Evolutionary conservation across 2,888 invertebrate genomes (phyloP).

Genomic region (Caenorhabditis sp.): DNA sequence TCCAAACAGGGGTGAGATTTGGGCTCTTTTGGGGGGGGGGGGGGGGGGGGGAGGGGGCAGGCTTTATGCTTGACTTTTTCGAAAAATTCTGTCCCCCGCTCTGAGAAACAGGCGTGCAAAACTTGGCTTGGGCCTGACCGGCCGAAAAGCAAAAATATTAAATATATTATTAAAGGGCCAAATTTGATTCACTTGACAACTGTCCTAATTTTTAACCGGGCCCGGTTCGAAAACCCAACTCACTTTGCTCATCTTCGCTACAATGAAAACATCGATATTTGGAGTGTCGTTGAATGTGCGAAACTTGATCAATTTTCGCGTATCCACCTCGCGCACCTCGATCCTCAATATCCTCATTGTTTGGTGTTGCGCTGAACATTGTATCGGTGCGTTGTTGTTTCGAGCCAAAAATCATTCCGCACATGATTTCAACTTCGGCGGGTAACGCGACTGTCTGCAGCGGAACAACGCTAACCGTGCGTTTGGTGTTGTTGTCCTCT

Average conservation of each 20-base stretch:
- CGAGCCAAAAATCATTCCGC: slow-evolving; percentile 28
- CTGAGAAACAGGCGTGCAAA: too few relatives aligned
- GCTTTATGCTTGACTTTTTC: too few relatives aligned
- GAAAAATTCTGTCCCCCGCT: too few relatives aligned
- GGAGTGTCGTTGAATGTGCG: slow-evolving; percentile 37
- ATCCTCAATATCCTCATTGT: slow-evolving; percentile 4
- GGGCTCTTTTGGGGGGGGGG: too few relatives aligned
- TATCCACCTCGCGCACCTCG: slow-evolving; percentile 49
- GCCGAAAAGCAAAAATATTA: too few relatives aligned
- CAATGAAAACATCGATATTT: slow-evolving; percentile 51
- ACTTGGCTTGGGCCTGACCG: too few relatives aligned
- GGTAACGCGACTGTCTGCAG: slow-evolving; percentile 48
- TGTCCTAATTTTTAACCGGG: too few relatives aligned
- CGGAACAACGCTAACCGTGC: slow-evolving; percentile 31
- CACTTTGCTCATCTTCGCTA: slow-evolving; percentile 32
- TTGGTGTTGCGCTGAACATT: slow-evolving; percentile 2
- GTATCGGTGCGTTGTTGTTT: slow-evolving; percentile 18
- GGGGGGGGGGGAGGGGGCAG: too few relatives aligned
- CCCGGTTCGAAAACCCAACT: too few relatives aligned
- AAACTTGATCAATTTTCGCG: slow-evolving; percentile 24
- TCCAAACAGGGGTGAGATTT: too few relatives aligned
- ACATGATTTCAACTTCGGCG: slow-evolving; percentile 51
- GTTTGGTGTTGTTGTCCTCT: slow-evolving; percentile 26
- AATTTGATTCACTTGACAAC: too few relatives aligned
- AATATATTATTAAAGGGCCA: too few relatives aligned